Conservation (phyloP, 2,797 vertebrate species). For the Cyprinodon diabolis region DNA sequence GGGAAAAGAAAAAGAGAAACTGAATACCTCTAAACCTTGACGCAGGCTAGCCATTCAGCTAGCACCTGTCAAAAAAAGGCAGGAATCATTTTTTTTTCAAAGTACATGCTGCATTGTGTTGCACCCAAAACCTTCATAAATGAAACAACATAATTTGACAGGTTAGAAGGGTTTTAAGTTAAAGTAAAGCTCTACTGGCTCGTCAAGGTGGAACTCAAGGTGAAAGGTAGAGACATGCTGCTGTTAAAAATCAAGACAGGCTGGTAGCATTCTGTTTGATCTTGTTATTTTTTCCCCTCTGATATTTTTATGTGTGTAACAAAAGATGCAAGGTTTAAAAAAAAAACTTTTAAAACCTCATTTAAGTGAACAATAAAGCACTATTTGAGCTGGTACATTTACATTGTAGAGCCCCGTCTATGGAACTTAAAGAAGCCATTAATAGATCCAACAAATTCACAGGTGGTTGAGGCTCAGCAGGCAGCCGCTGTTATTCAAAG, state of each 20-base stretch:
- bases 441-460: background rate
- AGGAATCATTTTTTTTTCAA: constrained; percentile 44
- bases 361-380: background rate
- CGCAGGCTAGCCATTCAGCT: constrained; percentile 39
- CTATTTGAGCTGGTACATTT: background rate
- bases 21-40: constrained; percentile 9
- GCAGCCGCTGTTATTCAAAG: constrained; percentile 1
- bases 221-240: constrained; percentile 32
- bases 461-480: constrained; percentile 4
- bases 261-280: constrained; percentile 29
- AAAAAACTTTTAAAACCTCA: background rate
- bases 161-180: constrained; percentile 28
- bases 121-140: constrained; percentile 53
- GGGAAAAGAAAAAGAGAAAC: background rate
- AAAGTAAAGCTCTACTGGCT: constrained; percentile 37
- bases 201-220: constrained; percentile 57
- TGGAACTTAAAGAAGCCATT: background rate
- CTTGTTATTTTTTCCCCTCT: constrained; percentile 34
- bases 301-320: background rate
- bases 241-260: constrained; percentile 22
- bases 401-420: background rate
- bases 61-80: background rate
- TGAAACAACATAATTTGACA: constrained; percentile 41
- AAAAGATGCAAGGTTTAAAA: background rate
- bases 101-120: constrained; percentile 50